These are phyloP conservation scores for Campoplex nolae DNA, from an alignment of 2,888 invertebrate species.

Conservation along the genomic window DNA sequence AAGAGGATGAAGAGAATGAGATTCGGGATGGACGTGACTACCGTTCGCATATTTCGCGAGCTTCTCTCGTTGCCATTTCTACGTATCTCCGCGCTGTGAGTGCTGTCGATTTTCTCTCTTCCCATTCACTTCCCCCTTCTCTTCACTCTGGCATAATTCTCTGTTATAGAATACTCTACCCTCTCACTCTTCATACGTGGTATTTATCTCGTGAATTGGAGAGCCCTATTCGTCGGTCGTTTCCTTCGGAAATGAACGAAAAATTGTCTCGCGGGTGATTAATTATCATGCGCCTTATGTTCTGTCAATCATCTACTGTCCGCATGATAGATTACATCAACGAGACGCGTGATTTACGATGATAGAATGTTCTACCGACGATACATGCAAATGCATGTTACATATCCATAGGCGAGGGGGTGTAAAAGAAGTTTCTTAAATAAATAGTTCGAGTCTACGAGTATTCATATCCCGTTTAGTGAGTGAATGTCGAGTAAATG, in stretches of 20 bases:
- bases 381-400: not conserved
- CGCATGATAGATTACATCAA: conserved; percentile 55
- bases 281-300: conserved; percentile 54
- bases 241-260: conserved; percentile 50
- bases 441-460: conserved; percentile 29
- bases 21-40: conserved; percentile 67
- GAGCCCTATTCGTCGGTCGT: conserved; percentile 7
- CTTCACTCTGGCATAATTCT: conserved; percentile 66
- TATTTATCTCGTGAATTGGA: conserved; percentile 69
- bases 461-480: conserved; percentile 41
- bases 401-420: not conserved
- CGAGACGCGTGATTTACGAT: conserved; percentile 61
- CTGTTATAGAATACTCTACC: conserved; percentile 12
- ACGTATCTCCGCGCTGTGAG: conserved; percentile 63
- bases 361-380: not conserved
- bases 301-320: conserved; percentile 60
- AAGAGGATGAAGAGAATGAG: conserved; percentile 62
- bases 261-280: conserved; percentile 62
- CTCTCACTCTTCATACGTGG: conserved; percentile 17
- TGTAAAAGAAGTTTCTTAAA: conserved; percentile 46
- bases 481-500: conserved; percentile 16
- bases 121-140: conserved; percentile 62
- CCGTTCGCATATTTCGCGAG: conserved; percentile 71
- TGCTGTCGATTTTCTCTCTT: conserved; percentile 65
- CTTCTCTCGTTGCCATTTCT: conserved; percentile 65